These are phyloP conservation scores for Himalopsyche phryganea DNA, from an alignment of 1,140 invertebrate genomes.

Conservation along the genomic window DNA sequence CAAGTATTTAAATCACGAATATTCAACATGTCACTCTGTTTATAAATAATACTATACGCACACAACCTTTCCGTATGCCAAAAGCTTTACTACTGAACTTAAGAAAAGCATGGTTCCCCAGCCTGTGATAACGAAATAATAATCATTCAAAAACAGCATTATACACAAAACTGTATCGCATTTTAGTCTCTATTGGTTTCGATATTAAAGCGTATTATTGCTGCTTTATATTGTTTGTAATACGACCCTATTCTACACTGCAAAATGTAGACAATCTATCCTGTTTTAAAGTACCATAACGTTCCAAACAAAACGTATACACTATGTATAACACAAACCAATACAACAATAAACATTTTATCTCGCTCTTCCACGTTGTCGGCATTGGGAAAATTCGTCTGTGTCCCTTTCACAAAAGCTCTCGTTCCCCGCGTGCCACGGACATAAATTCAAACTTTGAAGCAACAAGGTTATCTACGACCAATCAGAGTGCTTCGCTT, in stretches of 20 bases:
- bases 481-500: constrained; percentile 20
- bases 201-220: not conserved
- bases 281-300: constrained; percentile 21
- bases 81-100: constrained; percentile 30
- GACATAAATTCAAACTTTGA: constrained; percentile 30
- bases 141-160: not conserved
- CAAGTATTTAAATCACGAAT: constrained; percentile 6
- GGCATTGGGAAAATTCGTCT: not conserved
- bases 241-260: constrained; percentile 8
- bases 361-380: not conserved
- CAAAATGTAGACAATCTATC: constrained; percentile 25
- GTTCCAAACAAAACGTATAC: constrained; percentile 21
- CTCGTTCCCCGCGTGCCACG: constrained; percentile 6
- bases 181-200: not conserved
- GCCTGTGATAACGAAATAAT: constrained; percentile 29
- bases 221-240: not conserved
- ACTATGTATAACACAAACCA: constrained; percentile 12
- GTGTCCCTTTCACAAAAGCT: constrained; percentile 16
- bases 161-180: not conserved
- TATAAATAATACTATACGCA: constrained; percentile 10
- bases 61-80: constrained; percentile 20
- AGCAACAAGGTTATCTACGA: constrained; percentile 27
- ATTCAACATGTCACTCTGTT: constrained; percentile 9
- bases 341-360: constrained; percentile 11
- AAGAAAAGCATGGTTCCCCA: constrained; percentile 22